These are phyloP conservation scores for Drosophila parvula DNA, from an alignment of 1,140 invertebrate species.

Conservation along the genomic window DNA sequence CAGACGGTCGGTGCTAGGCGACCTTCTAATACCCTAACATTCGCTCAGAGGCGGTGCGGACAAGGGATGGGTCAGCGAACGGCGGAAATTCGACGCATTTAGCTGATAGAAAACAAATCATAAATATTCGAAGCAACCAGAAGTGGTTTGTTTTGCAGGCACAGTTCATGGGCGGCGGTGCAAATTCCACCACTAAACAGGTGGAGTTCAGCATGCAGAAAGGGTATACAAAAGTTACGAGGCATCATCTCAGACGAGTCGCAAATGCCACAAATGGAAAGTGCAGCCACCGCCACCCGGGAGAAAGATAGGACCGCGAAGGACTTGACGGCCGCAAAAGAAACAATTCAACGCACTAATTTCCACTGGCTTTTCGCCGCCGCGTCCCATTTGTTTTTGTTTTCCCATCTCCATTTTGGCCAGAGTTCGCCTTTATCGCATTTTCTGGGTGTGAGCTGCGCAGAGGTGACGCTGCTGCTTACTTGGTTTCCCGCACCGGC, in stretches of 20 bases:
- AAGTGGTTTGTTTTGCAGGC: not conserved
- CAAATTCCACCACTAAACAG: constrained; percentile 18
- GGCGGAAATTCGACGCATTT: not conserved
- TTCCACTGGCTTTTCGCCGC: constrained; percentile 34
- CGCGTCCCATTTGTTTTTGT: constrained; percentile 60
- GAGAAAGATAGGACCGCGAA: constrained; percentile 1
- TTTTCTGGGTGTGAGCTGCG: constrained; percentile 72
- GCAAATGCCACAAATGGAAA: constrained; percentile 38
- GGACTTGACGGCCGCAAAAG: not conserved
- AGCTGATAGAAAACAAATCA: not conserved
- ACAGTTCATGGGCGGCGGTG: not conserved
- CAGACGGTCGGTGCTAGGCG: constrained; percentile 12
- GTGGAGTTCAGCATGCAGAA: constrained; percentile 28
- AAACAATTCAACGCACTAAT: constrained; percentile 9
- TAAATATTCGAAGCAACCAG: not conserved
- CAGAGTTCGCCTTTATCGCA: constrained; percentile 36
- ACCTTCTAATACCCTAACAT: constrained; percentile 49
- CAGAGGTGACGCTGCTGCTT: constrained; percentile 36
- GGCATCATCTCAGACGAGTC: constrained; percentile 60
- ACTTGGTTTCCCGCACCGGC: constrained; percentile 27
- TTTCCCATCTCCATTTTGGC: constrained; percentile 31
- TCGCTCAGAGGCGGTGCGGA: not conserved
- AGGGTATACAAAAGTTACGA: constrained; percentile 67
- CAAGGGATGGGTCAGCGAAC: not conserved
- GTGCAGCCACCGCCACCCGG: constrained; percentile 1